Percentiles rank a stretch among this genome's conserved stretches.
Conservation (phyloP, 2,797 vertebrate genomes). For the Mormyrops attenuatus region DNA sequence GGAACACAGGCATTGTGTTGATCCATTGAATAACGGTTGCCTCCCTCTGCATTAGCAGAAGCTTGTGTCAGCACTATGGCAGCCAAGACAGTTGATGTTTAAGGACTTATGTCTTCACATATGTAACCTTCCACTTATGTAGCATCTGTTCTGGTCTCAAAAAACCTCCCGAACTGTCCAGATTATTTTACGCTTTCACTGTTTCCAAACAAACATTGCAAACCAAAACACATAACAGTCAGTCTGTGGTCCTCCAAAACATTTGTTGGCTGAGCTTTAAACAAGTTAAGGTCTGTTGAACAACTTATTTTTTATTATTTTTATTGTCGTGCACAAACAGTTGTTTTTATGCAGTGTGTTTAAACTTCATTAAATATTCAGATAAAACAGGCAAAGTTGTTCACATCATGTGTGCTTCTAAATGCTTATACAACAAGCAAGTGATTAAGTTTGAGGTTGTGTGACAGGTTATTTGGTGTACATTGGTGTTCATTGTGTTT, state of each 20-base stretch:
- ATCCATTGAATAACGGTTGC: not conserved
- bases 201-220: constrained; percentile 3
- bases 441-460: not conserved
- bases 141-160: not conserved
- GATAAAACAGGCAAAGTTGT: not conserved
- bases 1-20: not conserved
- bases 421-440: constrained; percentile 1
- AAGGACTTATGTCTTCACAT: not conserved
- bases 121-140: not conserved
- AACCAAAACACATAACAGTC: constrained; percentile 8
- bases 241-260: not conserved
- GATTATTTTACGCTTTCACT: not conserved
- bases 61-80: not conserved
- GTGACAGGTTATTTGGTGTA: not conserved
- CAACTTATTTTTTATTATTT: not conserved
- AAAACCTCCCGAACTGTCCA: not conserved
- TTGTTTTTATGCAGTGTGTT: not conserved
- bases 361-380: not conserved
- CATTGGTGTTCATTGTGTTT: not conserved
- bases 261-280: not conserved
- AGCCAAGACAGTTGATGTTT: not conserved
- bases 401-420: not conserved
- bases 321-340: not conserved
- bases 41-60: not conserved
- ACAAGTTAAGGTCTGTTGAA: not conserved